These are phyloP conservation scores for Lerista edwardsae DNA, from an alignment of 2,797 vertebrate species.

Conservation along the genomic window DNA sequence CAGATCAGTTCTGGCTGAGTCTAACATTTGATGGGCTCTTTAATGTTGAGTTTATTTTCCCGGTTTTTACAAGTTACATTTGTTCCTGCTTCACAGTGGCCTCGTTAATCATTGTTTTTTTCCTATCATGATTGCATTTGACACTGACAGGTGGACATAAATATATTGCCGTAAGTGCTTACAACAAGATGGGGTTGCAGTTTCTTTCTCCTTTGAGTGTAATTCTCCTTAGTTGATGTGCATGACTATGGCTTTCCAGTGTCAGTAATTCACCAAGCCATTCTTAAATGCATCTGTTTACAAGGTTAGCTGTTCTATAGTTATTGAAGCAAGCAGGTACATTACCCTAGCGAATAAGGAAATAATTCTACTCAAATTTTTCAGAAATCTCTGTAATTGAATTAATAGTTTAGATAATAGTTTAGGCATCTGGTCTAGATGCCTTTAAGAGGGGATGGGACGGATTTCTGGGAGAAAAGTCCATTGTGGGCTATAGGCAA, in stretches of 20 bases:
- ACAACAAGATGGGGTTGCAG: constrained; percentile 19
- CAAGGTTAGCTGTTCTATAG: background rate
- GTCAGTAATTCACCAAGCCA: constrained; percentile 25
- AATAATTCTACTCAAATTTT: background rate
- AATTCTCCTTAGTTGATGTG: constrained; percentile 54
- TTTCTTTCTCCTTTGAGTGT: constrained; percentile 47
- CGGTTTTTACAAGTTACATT: constrained; percentile 53
- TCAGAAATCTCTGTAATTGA: background rate
- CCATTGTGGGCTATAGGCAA: no score
- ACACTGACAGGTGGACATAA: constrained; percentile 52
- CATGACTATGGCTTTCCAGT: constrained; percentile 47
- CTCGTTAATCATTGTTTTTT: constrained; percentile 54
- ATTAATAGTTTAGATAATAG: background rate
- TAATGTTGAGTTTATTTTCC: background rate
- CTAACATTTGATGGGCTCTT: constrained; percentile 25
- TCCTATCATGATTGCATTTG: constrained; percentile 61
- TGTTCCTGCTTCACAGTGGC: constrained; percentile 49
- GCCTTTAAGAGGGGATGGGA: no score
- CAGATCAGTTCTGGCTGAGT: background rate
- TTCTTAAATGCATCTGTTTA: constrained; percentile 39
- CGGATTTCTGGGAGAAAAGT: no score
- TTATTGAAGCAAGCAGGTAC: constrained; percentile 7
- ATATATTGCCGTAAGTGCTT: constrained; percentile 48
- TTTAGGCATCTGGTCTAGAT: no score
- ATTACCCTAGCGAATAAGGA: background rate